Base-by-base conservation (phyloP, 1,140 invertebrate genomes). In the Wiebesia pumilae region DNA sequence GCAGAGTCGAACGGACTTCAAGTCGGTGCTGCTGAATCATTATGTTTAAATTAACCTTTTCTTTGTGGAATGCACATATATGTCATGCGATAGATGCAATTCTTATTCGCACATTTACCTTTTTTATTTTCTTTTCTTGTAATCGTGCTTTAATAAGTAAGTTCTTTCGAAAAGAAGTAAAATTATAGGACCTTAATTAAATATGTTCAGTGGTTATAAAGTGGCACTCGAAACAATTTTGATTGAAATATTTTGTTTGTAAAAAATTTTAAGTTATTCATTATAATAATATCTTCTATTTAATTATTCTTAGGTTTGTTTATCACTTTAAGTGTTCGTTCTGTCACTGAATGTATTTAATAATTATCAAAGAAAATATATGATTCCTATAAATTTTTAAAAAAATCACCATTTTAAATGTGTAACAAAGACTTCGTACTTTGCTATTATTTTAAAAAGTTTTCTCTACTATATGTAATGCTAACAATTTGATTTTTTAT, bases 1-100 rank as follows among this genome's bases (percentile, higher is more conserved):
- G 95, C 90, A 94, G 95, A 92, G 91, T 92, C 85, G 93, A 94
- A 86, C 91, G 92, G 89, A 93, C 88, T 89, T 91, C 92, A 69
- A 94, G 92, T 90, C 91, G 93, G 83, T 94, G 94, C 90, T 94
- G 94, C 90, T 94, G 93, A 92, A 90, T 90, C 14, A 38, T 47
- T 38, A 3, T 3, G 10, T 62, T 3, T 10, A 43, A 84, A 62
- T 78, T 62, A 4, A 47, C 10, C 67, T 81, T 27, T 43, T 47
- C 19, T 33, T 79, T 58, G 19, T 62, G n/a, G 73, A 58, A 79
- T 54, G 19, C 77, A 54, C 65, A 16, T 85, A 38, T 38, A 71
- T 51, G 77, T 79, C 47, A 80, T 47, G 43, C 19, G n/a, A 80
- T 67, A 80, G 47, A 81, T 27, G 47, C 24, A 65, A 85, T 19